A percentile compares a stretch with the other conserved stretches of the same genome.
These are phyloP conservation scores for Dermolepida albohirtum DNA, from an alignment of 2,888 invertebrate species.

Conservation along the genomic window DNA sequence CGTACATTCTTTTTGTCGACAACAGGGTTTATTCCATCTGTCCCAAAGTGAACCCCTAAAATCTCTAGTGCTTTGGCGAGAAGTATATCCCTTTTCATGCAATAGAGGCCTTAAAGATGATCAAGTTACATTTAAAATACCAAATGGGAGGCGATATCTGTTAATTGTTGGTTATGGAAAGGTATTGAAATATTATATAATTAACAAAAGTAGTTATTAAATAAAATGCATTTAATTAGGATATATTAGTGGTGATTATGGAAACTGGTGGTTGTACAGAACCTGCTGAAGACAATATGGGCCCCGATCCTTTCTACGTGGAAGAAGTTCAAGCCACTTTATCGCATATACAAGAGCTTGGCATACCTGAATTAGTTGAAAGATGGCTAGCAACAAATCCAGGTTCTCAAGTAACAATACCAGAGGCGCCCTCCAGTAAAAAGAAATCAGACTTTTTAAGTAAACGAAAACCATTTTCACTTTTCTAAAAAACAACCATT, in stretches of 20 bases:
- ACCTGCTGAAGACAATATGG: slow-evolving; percentile 71
- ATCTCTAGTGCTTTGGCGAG: slow-evolving; percentile 81
- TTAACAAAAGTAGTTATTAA: slow-evolving; percentile 3
- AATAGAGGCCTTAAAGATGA: slow-evolving; percentile 55
- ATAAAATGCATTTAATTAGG: slow-evolving; percentile 58
- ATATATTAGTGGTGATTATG: slow-evolving; percentile 78
- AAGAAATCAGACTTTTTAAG: slow-evolving; percentile 59
- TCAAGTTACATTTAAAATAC: slow-evolving; percentile 62
- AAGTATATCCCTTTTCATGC: slow-evolving; percentile 74
- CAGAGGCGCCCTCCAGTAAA: slow-evolving; percentile 54
- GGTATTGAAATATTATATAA: slow-evolving; percentile 53
- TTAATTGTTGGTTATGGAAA: slow-evolving; percentile 78
- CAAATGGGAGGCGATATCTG: slow-evolving; percentile 78
- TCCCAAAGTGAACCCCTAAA: slow-evolving; percentile 75
- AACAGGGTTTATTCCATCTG: slow-evolving; percentile 80
- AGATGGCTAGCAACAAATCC: slow-evolving; percentile 77
- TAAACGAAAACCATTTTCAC: slow-evolving; percentile 43
- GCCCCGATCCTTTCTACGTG: slow-evolving; percentile 86
- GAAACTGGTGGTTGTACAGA: slow-evolving; percentile 83
- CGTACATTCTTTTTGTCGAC: slow-evolving; percentile 79
- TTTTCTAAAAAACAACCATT: slow-evolving; percentile 2
- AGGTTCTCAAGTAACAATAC: slow-evolving; percentile 69
- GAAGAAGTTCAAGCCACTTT: slow-evolving; percentile 92
- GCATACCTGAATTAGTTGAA: slow-evolving; percentile 77
- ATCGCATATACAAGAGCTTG: slow-evolving; percentile 80